A percentile compares a stretch with the other conserved stretches of the same genome.
Evolutionary conservation across 2,113 vertebrate species (phyloP).

Genomic region (Austrofundulus limnaeus): DNA sequence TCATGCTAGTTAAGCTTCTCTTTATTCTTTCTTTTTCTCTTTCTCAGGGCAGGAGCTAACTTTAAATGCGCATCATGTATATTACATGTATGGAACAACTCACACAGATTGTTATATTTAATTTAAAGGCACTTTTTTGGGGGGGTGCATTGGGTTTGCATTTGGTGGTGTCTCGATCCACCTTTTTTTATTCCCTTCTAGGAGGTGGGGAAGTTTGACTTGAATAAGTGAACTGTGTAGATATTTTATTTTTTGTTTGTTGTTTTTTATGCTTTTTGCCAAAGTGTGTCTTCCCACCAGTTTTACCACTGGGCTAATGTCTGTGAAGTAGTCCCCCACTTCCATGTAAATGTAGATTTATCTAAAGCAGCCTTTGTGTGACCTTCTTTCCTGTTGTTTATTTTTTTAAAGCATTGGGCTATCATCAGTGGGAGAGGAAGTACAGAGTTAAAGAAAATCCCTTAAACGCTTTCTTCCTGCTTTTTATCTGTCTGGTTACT

Average conservation of each 20-base stretch:
- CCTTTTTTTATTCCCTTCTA: conserved; percentile 30
- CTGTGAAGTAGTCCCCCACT: conserved; percentile 49
- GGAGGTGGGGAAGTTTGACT: conserved; percentile 47
- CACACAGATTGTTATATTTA: conserved; percentile 60
- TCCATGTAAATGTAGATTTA: conserved; percentile 19
- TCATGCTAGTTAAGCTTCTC: conserved; percentile 41
- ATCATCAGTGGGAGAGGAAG: conserved; percentile 15
- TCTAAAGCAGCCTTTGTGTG: conserved; percentile 39
- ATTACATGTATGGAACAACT: conserved; percentile 38
- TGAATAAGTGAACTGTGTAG: conserved; percentile 54
- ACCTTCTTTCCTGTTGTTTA: conserved; percentile 4
- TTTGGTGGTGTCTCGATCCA: conserved; percentile 13
- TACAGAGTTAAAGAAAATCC: conserved; percentile 27
- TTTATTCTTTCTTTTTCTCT: conserved; percentile 54
- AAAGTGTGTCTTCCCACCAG: conserved; percentile 71
- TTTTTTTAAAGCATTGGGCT: conserved; percentile 7
- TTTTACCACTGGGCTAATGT: conserved; percentile 49
- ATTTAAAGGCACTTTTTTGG: conserved; percentile 67
- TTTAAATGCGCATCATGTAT: conserved; percentile 41
- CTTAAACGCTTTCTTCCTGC: conserved; percentile 38
- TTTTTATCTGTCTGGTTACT: conserved; percentile 18
- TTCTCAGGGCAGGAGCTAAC: conserved; percentile 68
- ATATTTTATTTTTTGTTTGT: conserved; percentile 46
- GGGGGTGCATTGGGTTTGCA: conserved; percentile 60
- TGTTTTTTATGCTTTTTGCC: conserved; percentile 58